A percentile compares a stretch with the other conserved stretches of the same genome.
These are phyloP conservation scores for Varecia variegata DNA, from an alignment of 2,797 vertebrate species.

Conservation along the genomic window DNA sequence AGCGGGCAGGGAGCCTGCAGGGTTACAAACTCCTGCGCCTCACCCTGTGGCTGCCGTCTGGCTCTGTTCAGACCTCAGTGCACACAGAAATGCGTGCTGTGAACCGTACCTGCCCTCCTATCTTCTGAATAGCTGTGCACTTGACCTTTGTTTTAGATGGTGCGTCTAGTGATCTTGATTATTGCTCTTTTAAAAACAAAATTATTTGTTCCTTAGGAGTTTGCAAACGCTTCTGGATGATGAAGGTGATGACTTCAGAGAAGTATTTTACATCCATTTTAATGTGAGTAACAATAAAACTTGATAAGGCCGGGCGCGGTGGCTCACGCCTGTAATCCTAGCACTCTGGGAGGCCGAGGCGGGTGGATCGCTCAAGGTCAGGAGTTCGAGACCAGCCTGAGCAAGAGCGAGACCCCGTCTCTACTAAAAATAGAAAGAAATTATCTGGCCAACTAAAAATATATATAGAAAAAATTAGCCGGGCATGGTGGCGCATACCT, in stretches of 20 bases:
- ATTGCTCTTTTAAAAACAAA: neutral
- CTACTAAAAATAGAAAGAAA: no score
- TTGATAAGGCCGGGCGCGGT: no score
- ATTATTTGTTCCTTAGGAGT: conserved; percentile 64
- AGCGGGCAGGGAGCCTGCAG: neutral
- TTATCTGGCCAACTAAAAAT: no score
- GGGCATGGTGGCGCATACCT: no score
- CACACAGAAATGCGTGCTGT: neutral
- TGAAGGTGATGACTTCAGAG: conserved; percentile 54
- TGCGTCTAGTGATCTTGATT: neutral
- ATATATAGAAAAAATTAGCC: no score
- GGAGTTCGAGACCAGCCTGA: no score
- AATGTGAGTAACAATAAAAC: conserved; percentile 75
- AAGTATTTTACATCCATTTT: conserved; percentile 64
- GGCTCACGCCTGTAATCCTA: no score
- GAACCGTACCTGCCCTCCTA: neutral
- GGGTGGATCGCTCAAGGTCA: no score
- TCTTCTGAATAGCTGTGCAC: neutral
- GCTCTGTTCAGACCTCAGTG: neutral
- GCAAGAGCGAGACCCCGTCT: no score
- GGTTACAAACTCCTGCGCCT: neutral
- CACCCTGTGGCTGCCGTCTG: neutral
- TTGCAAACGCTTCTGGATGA: conserved; percentile 77
- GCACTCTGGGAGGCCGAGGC: no score
- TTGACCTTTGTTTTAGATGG: neutral